Evolutionary conservation across 2,888 invertebrate genomes (phyloP).

Genomic region (Rhagium mordax): DNA sequence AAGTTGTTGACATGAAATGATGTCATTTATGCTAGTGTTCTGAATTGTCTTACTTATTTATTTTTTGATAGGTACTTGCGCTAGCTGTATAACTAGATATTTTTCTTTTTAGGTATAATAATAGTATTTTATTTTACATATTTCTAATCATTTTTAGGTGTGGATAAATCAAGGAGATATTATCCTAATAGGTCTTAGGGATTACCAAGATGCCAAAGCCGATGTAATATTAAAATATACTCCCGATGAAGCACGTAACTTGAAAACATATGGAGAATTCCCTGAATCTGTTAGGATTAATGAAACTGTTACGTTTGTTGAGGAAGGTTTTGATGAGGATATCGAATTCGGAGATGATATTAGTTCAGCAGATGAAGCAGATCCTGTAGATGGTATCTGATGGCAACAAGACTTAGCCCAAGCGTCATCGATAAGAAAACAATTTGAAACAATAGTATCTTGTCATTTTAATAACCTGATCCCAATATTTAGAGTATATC

Average conservation of each 20-base stretch:
- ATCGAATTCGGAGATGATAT: slow-evolving; percentile 97
- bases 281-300: slow-evolving; percentile 99
- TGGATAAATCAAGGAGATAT: slow-evolving; percentile 99
- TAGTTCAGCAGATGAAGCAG: slow-evolving; percentile 90
- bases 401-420: slow-evolving; percentile 27
- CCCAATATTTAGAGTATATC: slow-evolving; percentile 33
- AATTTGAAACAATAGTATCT: slow-evolving; percentile 34
- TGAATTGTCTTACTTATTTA: no score
- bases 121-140: neutral
- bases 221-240: slow-evolving; percentile 99
- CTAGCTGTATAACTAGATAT: no score
- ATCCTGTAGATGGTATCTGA: slow-evolving; percentile 69
- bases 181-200: slow-evolving; percentile 96
- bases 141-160: slow-evolving; percentile 73
- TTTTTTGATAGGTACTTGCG: no score
- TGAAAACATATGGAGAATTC: slow-evolving; percentile 99
- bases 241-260: slow-evolving; percentile 98
- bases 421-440: slow-evolving; percentile 13
- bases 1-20: no score
- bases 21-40: no score
- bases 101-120: no score
- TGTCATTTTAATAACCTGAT: slow-evolving; percentile 26
- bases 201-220: slow-evolving; percentile 98
- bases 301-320: slow-evolving; percentile 95
- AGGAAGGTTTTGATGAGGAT: slow-evolving; percentile 96